phyloP scores from a whole-genome alignment of 1,140 invertebrate genomes.

The Scaptomyza pallida region DNA sequence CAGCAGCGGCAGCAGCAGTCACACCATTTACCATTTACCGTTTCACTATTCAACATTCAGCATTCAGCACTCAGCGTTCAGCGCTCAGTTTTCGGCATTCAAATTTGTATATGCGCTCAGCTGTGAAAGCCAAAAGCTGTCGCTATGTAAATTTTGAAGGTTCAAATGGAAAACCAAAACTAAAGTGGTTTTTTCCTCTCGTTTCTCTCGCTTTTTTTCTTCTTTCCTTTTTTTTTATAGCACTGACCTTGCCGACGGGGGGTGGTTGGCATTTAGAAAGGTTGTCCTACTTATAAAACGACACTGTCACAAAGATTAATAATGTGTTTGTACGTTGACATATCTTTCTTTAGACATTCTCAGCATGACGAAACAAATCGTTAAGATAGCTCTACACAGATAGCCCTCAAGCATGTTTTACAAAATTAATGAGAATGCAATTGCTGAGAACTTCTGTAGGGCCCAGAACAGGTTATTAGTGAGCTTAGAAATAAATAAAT shows the following conservation, averaged over 20 bases:
- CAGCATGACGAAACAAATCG: conserved; percentile 3
- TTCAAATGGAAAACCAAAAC: conserved; percentile 15
- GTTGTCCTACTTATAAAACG: background rate
- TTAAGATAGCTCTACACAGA: background rate
- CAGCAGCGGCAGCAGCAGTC: no score
- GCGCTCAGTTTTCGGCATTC: conserved; percentile 16
- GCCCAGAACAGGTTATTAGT: background rate
- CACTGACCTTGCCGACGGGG: conserved; percentile 8
- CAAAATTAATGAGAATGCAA: background rate
- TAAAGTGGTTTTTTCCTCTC: conserved; percentile 26
- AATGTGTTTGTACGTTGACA: background rate
- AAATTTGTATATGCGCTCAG: conserved; percentile 40
- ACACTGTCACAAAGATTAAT: background rate
- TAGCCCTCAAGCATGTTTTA: background rate
- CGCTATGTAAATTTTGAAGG: conserved; percentile 19
- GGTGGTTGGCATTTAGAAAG: background rate
- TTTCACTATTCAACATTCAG: background rate
- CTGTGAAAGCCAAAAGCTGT: conserved; percentile 35
- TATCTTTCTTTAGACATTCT: background rate
- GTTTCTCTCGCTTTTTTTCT: no score
- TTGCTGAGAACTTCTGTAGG: conserved; percentile 2
- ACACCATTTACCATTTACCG: background rate
- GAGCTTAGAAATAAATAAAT: background rate
- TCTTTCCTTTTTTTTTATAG: background rate
- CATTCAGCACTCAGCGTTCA: background rate